Conservation (phyloP, 2,888 invertebrate genomes). For the Onthophagus sagittarius region DNA sequence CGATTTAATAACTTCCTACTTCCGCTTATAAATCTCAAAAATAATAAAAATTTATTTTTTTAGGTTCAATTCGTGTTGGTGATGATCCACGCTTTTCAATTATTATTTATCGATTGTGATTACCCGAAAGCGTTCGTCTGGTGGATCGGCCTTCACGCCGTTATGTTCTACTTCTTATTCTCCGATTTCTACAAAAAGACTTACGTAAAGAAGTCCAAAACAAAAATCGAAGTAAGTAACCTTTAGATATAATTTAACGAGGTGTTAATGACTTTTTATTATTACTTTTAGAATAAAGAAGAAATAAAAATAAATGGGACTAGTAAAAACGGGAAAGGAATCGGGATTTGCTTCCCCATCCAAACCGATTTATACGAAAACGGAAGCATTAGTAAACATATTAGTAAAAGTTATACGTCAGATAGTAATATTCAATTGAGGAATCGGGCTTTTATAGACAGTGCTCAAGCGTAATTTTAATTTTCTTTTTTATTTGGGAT, state of each 20-base stretch:
- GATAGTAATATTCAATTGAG: slow-evolving; percentile 46
- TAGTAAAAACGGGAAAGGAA: slow-evolving; percentile 27
- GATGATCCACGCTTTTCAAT: slow-evolving; percentile 84
- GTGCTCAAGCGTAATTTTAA: slow-evolving; percentile 21
- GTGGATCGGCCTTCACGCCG: slow-evolving; percentile 89
- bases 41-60: slow-evolving; percentile 30
- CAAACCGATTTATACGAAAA: slow-evolving; percentile 45
- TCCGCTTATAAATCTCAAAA: not conserved
- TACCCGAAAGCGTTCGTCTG: slow-evolving; percentile 85
- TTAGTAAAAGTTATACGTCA: slow-evolving; percentile 52
- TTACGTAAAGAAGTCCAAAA: slow-evolving; percentile 47
- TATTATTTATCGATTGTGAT: slow-evolving; percentile 84
- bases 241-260: not conserved
- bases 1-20: not conserved
- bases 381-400: slow-evolving; percentile 45
- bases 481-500: too few relatives aligned
- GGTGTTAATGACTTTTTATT: not conserved
- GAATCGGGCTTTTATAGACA: slow-evolving; percentile 48
- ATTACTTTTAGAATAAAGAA: slow-evolving; percentile 21
- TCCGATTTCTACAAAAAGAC: slow-evolving; percentile 84
- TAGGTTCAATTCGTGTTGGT: slow-evolving; percentile 85
- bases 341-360: slow-evolving; percentile 43
- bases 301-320: slow-evolving; percentile 20
- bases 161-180: slow-evolving; percentile 91
- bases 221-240: slow-evolving; percentile 16